phyloP scores from a whole-genome alignment of 2,888 invertebrate species.

The Monopis laevigella region DNA sequence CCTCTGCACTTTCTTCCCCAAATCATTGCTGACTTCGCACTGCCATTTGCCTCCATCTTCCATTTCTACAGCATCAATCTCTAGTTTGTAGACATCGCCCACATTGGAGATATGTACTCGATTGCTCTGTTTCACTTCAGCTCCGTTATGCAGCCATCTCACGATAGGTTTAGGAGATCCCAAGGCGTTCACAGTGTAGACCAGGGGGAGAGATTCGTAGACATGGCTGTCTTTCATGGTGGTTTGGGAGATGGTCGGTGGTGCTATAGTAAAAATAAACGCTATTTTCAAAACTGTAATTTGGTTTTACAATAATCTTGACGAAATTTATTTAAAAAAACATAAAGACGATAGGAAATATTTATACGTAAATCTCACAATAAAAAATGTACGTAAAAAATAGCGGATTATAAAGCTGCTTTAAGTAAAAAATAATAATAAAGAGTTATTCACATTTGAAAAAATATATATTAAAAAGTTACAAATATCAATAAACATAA shows the following conservation, averaged over 20 bases:
- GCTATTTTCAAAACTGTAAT: too few species aligned
- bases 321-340: too few species aligned
- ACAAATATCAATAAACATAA: too few species aligned
- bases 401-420: too few species aligned
- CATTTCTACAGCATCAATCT: slow-evolving; percentile 73
- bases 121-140: slow-evolving; percentile 73
- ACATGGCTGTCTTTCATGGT: slow-evolving; percentile 78
- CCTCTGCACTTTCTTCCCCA: slow-evolving; percentile 79
- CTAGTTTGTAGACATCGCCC: slow-evolving; percentile 77
- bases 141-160: slow-evolving; percentile 81
- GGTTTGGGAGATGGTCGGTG: slow-evolving; percentile 76
- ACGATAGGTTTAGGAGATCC: slow-evolving; percentile 82
- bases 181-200: slow-evolving; percentile 80
- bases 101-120: slow-evolving; percentile 71
- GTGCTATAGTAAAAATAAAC: too few species aligned
- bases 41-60: slow-evolving; percentile 85
- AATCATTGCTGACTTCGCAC: slow-evolving; percentile 82
- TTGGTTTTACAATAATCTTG: too few species aligned
- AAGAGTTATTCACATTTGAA: too few species aligned
- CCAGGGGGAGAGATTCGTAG: slow-evolving; percentile 83
- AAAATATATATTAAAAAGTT: too few species aligned
- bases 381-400: too few species aligned
- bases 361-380: too few species aligned
- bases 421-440: too few species aligned
- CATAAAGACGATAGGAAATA: too few species aligned